Percentiles rank a stretch among this genome's conserved stretches.
Conservation (phyloP, 2,888 invertebrate species). For the Smittia sp. region DNA sequence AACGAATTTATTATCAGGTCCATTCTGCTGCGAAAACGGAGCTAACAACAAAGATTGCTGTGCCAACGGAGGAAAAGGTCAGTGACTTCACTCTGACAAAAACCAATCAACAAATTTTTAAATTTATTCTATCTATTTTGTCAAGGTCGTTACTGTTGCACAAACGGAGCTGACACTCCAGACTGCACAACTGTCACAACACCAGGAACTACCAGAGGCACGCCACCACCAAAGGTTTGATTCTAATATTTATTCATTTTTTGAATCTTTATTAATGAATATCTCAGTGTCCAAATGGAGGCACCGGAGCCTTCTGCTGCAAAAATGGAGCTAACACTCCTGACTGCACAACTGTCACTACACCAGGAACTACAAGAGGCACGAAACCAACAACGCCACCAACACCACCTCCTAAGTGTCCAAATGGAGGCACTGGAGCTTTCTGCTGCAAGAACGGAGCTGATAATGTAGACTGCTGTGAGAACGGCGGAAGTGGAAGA, state of each 20-base stretch:
- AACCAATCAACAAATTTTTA: too few relatives aligned
- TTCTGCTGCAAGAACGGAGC: background rate
- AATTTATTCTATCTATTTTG: too few relatives aligned
- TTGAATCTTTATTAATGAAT: background rate
- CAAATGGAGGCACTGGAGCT: background rate
- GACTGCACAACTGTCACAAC: too few relatives aligned
- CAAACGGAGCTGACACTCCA: background rate
- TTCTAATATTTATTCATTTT: too few relatives aligned
- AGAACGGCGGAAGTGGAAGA: background rate
- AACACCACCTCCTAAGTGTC: constrained; percentile 10
- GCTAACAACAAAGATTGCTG: constrained; percentile 28
- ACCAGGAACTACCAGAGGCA: too few relatives aligned
- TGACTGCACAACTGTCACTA: background rate
- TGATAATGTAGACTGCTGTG: background rate
- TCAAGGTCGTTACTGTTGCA: too few relatives aligned
- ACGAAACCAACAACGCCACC: background rate
- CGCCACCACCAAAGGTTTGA: too few relatives aligned
- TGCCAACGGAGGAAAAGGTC: constrained; percentile 9
- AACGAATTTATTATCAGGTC: background rate
- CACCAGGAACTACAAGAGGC: background rate
- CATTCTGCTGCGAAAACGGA: constrained; percentile 20
- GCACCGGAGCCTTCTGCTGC: background rate
- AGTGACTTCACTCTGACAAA: background rate
- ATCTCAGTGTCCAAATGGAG: background rate
- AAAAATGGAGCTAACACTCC: background rate